Percentiles rank a stretch among this genome's conserved stretches.
phyloP scores from a whole-genome alignment of 2,888 invertebrate species.

The Agrochola macilenta region DNA sequence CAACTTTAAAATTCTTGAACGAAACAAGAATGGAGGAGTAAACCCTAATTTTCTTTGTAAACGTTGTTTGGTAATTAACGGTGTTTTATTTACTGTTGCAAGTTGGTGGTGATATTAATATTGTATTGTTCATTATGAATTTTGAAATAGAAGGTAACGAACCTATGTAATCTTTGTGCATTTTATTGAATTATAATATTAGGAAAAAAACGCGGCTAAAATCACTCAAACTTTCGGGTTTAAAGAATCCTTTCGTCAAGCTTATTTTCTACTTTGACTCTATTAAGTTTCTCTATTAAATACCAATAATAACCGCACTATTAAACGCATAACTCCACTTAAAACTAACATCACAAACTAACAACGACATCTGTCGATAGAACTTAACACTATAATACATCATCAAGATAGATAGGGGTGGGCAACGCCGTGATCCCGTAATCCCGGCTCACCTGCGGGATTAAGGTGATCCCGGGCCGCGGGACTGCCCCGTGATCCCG shows the following conservation, averaged over 20 bases:
- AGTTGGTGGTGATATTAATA: slow-evolving; percentile 16
- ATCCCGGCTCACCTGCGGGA: slow-evolving; percentile 83
- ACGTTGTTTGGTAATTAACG: slow-evolving; percentile 58
- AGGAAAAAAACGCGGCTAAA: background rate
- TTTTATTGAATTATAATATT: background rate
- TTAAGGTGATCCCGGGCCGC: slow-evolving; percentile 73
- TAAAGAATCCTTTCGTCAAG: background rate
- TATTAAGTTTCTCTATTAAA: background rate
- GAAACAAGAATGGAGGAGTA: slow-evolving; percentile 59
- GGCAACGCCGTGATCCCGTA: slow-evolving; percentile 74
- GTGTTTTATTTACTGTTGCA: slow-evolving; percentile 46
- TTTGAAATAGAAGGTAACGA: background rate
- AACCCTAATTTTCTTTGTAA: slow-evolving; percentile 64
- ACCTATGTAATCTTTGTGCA: background rate
- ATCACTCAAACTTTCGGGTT: background rate
- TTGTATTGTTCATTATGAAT: slow-evolving; percentile 17
- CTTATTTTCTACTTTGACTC: background rate
- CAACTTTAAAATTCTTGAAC: slow-evolving; percentile 66
- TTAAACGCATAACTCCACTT: slow-evolving; percentile 11
- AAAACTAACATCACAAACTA: slow-evolving; percentile 49
- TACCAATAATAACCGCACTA: background rate
- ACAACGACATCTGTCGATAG: slow-evolving; percentile 81
- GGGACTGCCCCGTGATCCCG: slow-evolving; percentile 69
- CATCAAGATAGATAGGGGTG: slow-evolving; percentile 81
- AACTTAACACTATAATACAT: slow-evolving; percentile 80